These are phyloP conservation scores for Drosophila sucinea DNA, from an alignment of 1,140 invertebrate species.

Conservation along the genomic window DNA sequence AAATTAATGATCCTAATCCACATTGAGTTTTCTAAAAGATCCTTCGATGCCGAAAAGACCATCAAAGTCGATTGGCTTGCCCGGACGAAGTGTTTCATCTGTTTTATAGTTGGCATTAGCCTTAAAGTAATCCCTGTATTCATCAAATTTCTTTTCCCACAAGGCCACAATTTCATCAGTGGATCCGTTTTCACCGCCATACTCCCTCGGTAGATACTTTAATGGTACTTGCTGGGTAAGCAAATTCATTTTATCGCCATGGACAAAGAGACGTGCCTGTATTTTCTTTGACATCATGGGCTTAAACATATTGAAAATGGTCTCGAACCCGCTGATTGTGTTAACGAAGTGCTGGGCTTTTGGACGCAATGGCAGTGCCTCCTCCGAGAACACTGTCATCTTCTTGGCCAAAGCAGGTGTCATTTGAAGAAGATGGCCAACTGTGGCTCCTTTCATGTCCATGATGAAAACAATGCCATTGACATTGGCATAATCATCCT, in stretches of 20 bases:
- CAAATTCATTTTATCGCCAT: constrained; percentile 83
- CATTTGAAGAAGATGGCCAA: constrained; percentile 84
- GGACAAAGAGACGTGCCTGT: constrained; percentile 83
- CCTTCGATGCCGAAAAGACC: constrained; percentile 74
- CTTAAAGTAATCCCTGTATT: constrained; percentile 85
- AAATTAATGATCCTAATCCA: constrained; percentile 44
- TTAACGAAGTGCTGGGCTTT: constrained; percentile 84
- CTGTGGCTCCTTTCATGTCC: constrained; percentile 82
- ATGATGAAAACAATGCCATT: constrained; percentile 83
- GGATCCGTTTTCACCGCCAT: constrained; percentile 84
- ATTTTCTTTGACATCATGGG: constrained; percentile 84
- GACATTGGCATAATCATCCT: constrained; percentile 83
- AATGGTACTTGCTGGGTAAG: constrained; percentile 84
- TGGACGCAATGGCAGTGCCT: constrained; percentile 84
- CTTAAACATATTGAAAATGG: constrained; percentile 84
- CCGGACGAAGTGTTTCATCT: constrained; percentile 85
- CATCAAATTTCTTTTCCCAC: constrained; percentile 85
- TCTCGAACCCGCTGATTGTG: constrained; percentile 84
- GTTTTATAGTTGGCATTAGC: constrained; percentile 84
- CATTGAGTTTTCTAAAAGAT: constrained; percentile 73
- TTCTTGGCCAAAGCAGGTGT: constrained; percentile 84
- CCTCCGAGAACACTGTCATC: constrained; percentile 83
- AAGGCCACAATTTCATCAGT: constrained; percentile 83
- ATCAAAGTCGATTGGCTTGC: constrained; percentile 85
- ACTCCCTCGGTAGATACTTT: constrained; percentile 85